Evolutionary conservation across 2,888 invertebrate genomes (phyloP).

Genomic region (Sphinx pinastri): DNA sequence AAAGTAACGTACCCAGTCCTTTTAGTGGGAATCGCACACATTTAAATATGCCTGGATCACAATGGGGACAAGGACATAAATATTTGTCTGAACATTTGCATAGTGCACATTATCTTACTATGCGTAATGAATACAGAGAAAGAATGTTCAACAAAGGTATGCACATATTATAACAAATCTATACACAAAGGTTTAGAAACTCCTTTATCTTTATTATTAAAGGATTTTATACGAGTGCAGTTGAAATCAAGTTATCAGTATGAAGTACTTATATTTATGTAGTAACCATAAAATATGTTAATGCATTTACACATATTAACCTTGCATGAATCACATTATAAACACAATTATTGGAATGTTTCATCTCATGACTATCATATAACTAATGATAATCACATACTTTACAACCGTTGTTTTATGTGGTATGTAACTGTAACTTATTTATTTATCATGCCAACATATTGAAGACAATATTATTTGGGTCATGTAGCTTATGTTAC

Average conservation of each 20-base stretch:
- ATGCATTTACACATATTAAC: background rate
- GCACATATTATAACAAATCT: slow-evolving; percentile 31
- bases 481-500: no score
- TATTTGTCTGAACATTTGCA: slow-evolving; percentile 88
- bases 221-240: no score
- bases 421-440: no score
- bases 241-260: no score
- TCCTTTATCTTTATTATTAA: background rate
- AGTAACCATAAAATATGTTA: background rate
- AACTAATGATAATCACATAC: no score
- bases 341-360: background rate
- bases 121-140: slow-evolving; percentile 77
- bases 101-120: slow-evolving; percentile 85
- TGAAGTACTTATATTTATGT: background rate
- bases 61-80: slow-evolving; percentile 87
- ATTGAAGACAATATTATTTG: no score
- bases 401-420: no score
- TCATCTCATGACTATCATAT: no score
- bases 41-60: slow-evolving; percentile 90
- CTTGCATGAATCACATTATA: background rate
- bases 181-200: no score
- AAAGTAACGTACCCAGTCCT: slow-evolving; percentile 89
- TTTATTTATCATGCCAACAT: no score
- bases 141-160: slow-evolving; percentile 64
- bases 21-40: slow-evolving; percentile 86